Base-by-base conservation (phyloP, 1,140 invertebrate genomes). In the Hermetia illucens region DNA sequence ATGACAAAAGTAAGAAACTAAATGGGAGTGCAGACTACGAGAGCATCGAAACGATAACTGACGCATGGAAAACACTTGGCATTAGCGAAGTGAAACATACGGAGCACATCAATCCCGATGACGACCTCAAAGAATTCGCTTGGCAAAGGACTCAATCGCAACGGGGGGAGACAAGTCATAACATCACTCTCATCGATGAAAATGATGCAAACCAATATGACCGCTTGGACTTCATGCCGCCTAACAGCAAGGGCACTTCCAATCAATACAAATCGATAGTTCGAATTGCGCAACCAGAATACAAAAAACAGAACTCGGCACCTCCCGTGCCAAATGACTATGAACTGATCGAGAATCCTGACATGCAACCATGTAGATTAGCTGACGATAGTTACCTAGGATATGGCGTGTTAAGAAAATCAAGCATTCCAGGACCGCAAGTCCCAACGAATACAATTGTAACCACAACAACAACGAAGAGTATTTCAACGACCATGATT, bases 341-440 rank as follows among this genome's bases (percentile, higher is more conserved):
- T 24, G 55, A 60, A 41, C 29, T 55, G 41, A 59, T 60, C 31
- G 52, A 46, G 43, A 52, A 47, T 47, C 49, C 55, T 30, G 55
- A 60, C 19, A 73, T 79, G 62, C 69, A 73, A 40, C 64, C 71
- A 33, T 69, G 72, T 38, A 67, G 80, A 45, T 60, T 77, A 43
- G 79, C 79, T 21, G 79, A 84, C 54, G 79, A 84, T 56, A 81
- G 76, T 43, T 77, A 82, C 63, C 67, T 75, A 42, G 79, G 79
- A 3, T 84, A 84, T 53, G 81, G 79, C 6, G 69, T 80, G 45
- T 76, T 84, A 13, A 64, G 78, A 31, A 84, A 83, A 54, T 71
- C 75, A 36, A 65, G 61, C 27, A 58, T 59, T 9, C 57, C 65
- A 5, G 16, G 18, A 17, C 22, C 27, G n/a, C 33, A 32, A 24